phyloP scores from a whole-genome alignment of 2,113 vertebrate genomes.

The Fukomys damarensis region DNA sequence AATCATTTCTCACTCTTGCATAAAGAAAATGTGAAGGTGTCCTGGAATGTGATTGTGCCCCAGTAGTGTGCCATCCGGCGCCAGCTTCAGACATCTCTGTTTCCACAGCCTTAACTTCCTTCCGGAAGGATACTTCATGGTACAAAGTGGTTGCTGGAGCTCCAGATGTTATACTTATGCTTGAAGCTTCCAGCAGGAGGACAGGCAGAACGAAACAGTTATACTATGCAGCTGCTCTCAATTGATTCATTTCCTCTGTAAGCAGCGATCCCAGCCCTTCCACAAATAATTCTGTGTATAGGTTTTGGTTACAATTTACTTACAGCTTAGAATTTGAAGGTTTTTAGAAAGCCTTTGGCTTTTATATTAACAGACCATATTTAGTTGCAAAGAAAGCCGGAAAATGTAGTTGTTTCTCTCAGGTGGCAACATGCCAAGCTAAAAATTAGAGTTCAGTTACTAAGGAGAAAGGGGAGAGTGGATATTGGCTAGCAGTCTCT shows the following conservation, averaged over 20 bases:
- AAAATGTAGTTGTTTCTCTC: constrained; percentile 62
- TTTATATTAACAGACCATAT: constrained; percentile 44
- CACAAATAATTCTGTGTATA: constrained; percentile 41
- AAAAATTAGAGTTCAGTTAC: constrained; percentile 37
- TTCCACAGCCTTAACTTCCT: neutral
- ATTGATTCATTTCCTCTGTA: neutral
- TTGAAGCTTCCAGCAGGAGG: neutral
- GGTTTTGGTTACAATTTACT: constrained; percentile 40
- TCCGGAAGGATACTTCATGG: neutral
- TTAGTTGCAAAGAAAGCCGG: constrained; percentile 56
- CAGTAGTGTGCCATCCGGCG: neutral
- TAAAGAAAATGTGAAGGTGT: constrained; percentile 4
- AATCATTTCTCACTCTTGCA: neutral
- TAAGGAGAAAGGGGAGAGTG: constrained; percentile 50
- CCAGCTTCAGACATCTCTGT: neutral
- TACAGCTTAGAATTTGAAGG: constrained; percentile 34
- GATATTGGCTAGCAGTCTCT: constrained; percentile 1
- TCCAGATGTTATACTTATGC: neutral
- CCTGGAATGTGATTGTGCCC: neutral
- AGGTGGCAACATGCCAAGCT: constrained; percentile 34
- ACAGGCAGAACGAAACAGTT: constrained; percentile 1
- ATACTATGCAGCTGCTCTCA: neutral
- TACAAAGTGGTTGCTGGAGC: neutral
- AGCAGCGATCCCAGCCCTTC: neutral
- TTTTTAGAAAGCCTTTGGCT: constrained; percentile 41